A percentile compares a stretch with the other conserved stretches of the same genome.
These are phyloP conservation scores for Tachycineta bicolor DNA, from an alignment of 2,113 vertebrate genomes.

Conservation along the genomic window DNA sequence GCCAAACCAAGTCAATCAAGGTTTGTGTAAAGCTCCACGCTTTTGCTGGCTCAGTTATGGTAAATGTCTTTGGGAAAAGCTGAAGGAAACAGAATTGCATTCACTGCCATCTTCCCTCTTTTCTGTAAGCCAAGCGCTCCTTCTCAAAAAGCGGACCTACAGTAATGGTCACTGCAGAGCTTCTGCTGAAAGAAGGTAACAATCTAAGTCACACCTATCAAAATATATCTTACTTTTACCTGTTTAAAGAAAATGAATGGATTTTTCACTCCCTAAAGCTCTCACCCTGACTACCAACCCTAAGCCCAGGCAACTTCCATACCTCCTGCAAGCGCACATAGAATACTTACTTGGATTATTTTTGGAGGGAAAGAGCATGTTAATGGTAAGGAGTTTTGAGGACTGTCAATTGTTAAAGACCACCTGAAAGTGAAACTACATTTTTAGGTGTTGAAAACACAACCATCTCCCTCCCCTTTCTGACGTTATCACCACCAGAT, in stretches of 20 bases:
- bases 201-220: background rate
- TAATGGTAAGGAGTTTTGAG: background rate
- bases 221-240: background rate
- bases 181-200: background rate
- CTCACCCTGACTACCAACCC: background rate
- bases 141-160: background rate
- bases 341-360: background rate
- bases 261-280: background rate
- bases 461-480: background rate
- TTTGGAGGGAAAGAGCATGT: background rate
- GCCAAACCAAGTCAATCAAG: background rate
- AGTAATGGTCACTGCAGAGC: background rate
- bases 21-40: background rate
- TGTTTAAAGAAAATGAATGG: background rate
- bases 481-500: background rate
- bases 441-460: background rate
- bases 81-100: background rate
- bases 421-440: background rate
- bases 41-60: background rate
- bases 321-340: background rate
- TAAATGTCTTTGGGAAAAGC: background rate
- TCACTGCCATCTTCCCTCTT: background rate
- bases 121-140: background rate
- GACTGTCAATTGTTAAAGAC: background rate
- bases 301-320: background rate